Base-by-base conservation (phyloP, 1,140 invertebrate genomes). In the Drosophila rhopaloa region DNA sequence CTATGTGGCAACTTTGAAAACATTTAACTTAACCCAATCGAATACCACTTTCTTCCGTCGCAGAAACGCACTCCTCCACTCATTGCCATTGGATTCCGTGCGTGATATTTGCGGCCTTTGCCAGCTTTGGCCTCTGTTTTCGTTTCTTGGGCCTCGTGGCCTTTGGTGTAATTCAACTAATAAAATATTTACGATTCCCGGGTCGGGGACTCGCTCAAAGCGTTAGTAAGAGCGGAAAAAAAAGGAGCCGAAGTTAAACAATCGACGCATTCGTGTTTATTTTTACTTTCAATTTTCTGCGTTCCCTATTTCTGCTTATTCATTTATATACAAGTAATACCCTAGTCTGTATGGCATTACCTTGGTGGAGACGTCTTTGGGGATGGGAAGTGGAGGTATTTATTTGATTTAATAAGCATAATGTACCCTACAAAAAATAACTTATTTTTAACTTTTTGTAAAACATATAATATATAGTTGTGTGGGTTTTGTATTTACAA, bases 111-210 rank as follows among this genome's bases (percentile, higher is more conserved):
- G 74, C 54, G 54, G 43, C 66, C 76, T 78, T 70, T 62, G 74
- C 47, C 54, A 63, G 76, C 76, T 78, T 78, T 76, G 48, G 71
- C 61, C 8, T 67, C 46, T 50, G 46, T 43, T 51, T 35, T 27
- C 16, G 38, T 27, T 51, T 54, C 50, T 63, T 19, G 62, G 11
- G 47, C 74, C 57, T 54, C 47, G 66, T 56, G 46, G 65, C 74
- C 37, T 71, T 71, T 38, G 51, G 35, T 14, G 76, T 77, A 77
- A 78, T 71, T 78, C 76, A 77, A 77, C 76, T 78, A 78, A 78
- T 78, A 78, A 78, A 78, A 78, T 78, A 78, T 78, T 78, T 78
- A 78, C 76, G 67, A 77, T 77, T 54, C 65, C 46, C 74, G 50
- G 41, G n/a, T n/a, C 41, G 5, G 54, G 35, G 43, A 59, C 32